Evolutionary conservation across 1,140 invertebrate species (phyloP).

Genomic region (Lasioglossum albipes): DNA sequence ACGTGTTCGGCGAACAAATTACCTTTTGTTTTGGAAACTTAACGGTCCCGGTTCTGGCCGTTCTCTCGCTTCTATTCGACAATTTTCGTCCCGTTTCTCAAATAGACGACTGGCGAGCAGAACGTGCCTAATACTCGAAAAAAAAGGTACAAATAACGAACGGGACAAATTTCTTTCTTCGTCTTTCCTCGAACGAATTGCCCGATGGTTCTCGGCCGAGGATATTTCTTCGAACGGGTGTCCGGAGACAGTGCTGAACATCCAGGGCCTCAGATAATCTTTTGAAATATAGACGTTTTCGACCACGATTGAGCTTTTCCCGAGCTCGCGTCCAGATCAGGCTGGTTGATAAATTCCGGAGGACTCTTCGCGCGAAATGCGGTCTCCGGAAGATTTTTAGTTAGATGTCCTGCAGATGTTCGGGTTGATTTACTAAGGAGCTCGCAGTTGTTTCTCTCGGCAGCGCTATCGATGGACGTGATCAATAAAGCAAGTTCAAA

Average conservation of each 20-base stretch:
- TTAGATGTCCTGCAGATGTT: too few species aligned
- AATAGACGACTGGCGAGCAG: not conserved
- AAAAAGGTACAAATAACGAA: not conserved
- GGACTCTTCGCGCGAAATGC: not conserved
- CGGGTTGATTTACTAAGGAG: too few species aligned
- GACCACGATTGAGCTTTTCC: too few species aligned
- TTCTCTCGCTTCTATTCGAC: not conserved
- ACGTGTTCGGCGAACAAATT: slow-evolving; percentile 64
- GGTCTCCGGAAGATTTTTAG: too few species aligned
- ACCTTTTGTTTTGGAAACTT: slow-evolving; percentile 65
- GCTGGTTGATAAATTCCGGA: too few species aligned
- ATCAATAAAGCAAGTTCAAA: too few species aligned
- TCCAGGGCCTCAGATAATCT: not conserved
- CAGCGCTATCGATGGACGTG: too few species aligned
- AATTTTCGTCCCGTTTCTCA: not conserved
- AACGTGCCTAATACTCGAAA: not conserved
- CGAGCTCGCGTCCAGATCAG: too few species aligned
- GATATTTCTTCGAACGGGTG: not conserved
- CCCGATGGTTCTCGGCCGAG: not conserved
- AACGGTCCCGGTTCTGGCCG: slow-evolving; percentile 40
- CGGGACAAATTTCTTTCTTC: not conserved
- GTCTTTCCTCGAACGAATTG: not conserved
- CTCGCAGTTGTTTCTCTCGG: too few species aligned
- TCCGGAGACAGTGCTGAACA: not conserved
- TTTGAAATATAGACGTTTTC: not conserved